Evolutionary conservation across 2,888 invertebrate genomes (phyloP), one percentile per base, ranked within the genome.

Genomic region (Aproaerema taeniolella): DNA sequence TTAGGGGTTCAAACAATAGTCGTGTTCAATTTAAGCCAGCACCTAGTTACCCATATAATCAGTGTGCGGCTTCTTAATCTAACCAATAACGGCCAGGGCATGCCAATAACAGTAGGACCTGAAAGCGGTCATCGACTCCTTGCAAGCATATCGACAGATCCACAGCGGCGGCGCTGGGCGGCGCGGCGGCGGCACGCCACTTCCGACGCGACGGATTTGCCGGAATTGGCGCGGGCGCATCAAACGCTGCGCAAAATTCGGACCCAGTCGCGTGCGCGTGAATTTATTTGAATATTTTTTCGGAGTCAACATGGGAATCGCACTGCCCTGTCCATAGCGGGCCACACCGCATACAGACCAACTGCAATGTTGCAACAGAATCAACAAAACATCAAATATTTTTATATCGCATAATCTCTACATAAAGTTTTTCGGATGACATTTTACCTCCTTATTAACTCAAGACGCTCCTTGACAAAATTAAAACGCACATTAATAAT

Each of bases 151-250:
- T 81, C 82, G 79, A 75, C 62, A 76, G 69, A 78, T 79, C 78
- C 73, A 65, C 63, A 67, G n/a, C n/a, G 42, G 43, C 51, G 46
- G 55, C 52, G 49, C 51, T 55, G 52, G 67, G 66, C 64, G 67
- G 62, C 56, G 64, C 58, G 70, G 73, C 79, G 74, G 77, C 72
- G 75, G 74, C 75, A 73, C 75, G 79, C 69, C 71, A 85, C 83
- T 85, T 86, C 86, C 86, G 86, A 85, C 81, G 80, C 78, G 83
- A 83, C 86, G 83, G 83, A 86, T 85, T 86, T 83, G 85, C 83
- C 83, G 82, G 86, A 86, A 86, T 82, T 82, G 83, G 68, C 69
- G 82, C 82, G 81, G 85, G 79, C 82, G 80, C 85, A 78, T 85
- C 86, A 86, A 86, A 86, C 74, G 72, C 67, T 43, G 60, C 69